Conservation (phyloP, 2,113 vertebrate species). For the Bufo gargarizans region DNA sequence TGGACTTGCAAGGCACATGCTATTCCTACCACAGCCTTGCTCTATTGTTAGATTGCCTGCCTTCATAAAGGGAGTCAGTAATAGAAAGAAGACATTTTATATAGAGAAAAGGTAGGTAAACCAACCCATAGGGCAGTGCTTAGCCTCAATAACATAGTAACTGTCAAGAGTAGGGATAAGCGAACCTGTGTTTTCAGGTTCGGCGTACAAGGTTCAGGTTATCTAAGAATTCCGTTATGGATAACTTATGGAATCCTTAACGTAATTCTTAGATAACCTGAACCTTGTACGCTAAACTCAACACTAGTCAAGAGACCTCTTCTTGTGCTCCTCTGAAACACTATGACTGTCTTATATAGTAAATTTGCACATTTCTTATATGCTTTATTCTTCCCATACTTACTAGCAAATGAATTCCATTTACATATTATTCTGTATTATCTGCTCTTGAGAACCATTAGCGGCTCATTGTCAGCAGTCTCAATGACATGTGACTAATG, state of each 20-base stretch:
- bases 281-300: too few relatives aligned
- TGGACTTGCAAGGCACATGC: not conserved
- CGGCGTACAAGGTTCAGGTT: too few relatives aligned
- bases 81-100: not conserved
- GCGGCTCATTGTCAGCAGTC: constrained; percentile 18
- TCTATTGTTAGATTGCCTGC: not conserved
- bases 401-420: constrained; percentile 22
- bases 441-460: constrained; percentile 34
- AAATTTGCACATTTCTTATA: not conserved
- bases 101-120: not conserved
- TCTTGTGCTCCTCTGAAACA: not conserved
- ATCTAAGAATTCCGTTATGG: too few relatives aligned
- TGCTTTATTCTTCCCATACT: not conserved
- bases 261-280: too few relatives aligned
- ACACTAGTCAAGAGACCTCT: not conserved
- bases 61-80: not conserved
- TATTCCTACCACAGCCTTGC: not conserved
- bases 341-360: not conserved
- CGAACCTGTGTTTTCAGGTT: too few relatives aligned
- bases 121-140: not conserved
- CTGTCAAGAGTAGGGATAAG: not conserved
- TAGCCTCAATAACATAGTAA: not conserved
- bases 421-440: constrained; percentile 32
- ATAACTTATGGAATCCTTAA: too few relatives aligned
- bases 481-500: constrained; percentile 33